Evolutionary conservation across 2,888 invertebrate genomes (phyloP).

Genomic region (Melieria crassipennis): DNA sequence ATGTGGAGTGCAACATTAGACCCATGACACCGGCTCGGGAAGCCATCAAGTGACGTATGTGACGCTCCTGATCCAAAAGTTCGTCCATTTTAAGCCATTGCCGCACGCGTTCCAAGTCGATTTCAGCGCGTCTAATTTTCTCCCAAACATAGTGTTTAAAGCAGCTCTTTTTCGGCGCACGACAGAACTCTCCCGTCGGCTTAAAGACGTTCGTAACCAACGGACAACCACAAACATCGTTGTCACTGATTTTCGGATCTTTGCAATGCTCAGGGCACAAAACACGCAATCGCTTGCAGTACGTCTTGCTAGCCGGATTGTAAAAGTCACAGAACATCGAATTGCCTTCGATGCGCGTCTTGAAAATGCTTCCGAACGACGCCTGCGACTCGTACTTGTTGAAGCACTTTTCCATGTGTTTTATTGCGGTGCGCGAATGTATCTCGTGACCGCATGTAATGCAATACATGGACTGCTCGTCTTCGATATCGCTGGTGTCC

Average conservation of each 20-base stretch:
- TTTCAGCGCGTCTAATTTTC: conserved; percentile 90
- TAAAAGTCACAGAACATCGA: conserved; percentile 98
- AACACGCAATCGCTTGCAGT: conserved; percentile 94
- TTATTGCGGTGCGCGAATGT: conserved; percentile 88
- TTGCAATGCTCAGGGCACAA: conserved; percentile 98
- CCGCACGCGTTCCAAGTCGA: conserved; percentile 91
- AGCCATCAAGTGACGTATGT: conserved; percentile 77
- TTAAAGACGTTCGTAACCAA: conserved; percentile 85
- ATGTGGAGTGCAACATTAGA: conserved; percentile 95
- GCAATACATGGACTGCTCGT: conserved; percentile 86
- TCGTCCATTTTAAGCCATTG: conserved; percentile 96
- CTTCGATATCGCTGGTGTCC: conserved; percentile 72
- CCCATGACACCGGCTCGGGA: conserved; percentile 91
- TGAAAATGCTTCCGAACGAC: conserved; percentile 93
- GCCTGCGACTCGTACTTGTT: conserved; percentile 98
- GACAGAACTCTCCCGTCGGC: conserved; percentile 86
- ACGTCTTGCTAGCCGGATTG: conserved; percentile 87
- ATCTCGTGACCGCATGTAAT: conserved; percentile 98
- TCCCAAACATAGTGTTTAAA: conserved; percentile 96
- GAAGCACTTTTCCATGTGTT: conserved; percentile 98
- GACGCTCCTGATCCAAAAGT: conserved; percentile 91
- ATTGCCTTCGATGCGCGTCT: conserved; percentile 93
- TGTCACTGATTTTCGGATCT: conserved; percentile 86
- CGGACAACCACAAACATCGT: conserved; percentile 94
- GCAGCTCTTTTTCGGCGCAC: conserved; percentile 88